Evolutionary conservation across 1,140 invertebrate genomes (phyloP).

Genomic region (Drosophila leontia): DNA sequence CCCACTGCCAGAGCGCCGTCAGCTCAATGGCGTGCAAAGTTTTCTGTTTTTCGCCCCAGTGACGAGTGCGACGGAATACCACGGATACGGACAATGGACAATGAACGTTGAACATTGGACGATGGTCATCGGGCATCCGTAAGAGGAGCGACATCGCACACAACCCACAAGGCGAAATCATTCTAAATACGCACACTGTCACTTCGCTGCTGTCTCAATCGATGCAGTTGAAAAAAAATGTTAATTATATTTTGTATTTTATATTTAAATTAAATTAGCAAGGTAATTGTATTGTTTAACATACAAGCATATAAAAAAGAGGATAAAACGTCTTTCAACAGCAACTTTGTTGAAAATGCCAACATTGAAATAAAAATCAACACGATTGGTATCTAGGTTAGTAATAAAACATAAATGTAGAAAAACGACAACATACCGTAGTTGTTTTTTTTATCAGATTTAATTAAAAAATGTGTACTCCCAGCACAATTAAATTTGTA

Average conservation of each 20-base stretch:
- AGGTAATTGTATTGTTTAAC: background rate
- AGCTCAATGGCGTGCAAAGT: constrained; percentile 80
- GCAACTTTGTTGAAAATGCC: background rate
- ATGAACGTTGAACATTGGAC: constrained; percentile 4
- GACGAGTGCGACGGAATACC: constrained; percentile 38
- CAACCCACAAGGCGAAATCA: constrained; percentile 32
- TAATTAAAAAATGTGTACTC: too few species aligned
- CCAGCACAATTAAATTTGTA: background rate
- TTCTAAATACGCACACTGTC: constrained; percentile 40
- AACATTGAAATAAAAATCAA: too few species aligned
- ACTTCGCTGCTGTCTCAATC: constrained; percentile 30
- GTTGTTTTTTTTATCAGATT: too few species aligned
- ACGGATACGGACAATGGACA: constrained; percentile 20
- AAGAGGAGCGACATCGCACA: constrained; percentile 28
- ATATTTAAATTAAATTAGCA: background rate
- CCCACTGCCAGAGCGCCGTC: constrained; percentile 45
- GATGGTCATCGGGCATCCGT: constrained; percentile 1
- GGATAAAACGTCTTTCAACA: too few species aligned
- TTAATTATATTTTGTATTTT: background rate
- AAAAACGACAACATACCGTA: too few species aligned
- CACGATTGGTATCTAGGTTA: too few species aligned
- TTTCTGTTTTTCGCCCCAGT: constrained; percentile 71
- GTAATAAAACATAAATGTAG: too few species aligned
- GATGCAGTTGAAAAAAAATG: constrained; percentile 15
- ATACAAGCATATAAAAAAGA: too few species aligned